Base-by-base conservation (phyloP, 2,113 vertebrate genomes). In the Poecilia latipinna region DNA sequence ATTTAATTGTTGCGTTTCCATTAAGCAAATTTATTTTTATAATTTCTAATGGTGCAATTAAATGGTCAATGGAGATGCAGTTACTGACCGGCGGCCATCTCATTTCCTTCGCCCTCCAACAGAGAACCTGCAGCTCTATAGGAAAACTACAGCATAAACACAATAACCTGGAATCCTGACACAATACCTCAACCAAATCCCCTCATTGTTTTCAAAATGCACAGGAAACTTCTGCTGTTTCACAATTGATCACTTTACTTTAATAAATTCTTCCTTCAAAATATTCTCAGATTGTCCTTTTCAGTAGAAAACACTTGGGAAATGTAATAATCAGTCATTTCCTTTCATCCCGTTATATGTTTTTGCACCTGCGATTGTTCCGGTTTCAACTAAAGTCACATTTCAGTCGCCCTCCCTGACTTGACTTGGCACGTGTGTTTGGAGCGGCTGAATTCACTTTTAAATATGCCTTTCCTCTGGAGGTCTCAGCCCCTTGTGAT, bases 391-490 rank as follows among this genome's bases (percentile, higher is more conserved):
- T 82, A 60, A 73, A 79, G 24, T 28, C 60, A 39, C 26, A n/a
- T 80, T 57, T 79, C 77, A 65, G 62, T 69, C 70, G 37, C 48
- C 82, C 61, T 70, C 68, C 61, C 62, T 15, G 51, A 70, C 76
- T 84, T 76, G 65, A n/a, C 70, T 75, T 66, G 73, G 78, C 87
- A 78, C 67, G 24, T 77, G 78, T 71, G 67, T 86, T 88, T 22
- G 61, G 57, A 83, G 83, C 70, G 68, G 48, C 80, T 89, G 80
- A 90, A 90, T 91, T 90, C 87, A 84, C 84, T 89, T 93, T 91
- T 89, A 91, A 93, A 92, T 84, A 80, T 87, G 80, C 79, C 89
- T 90, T 92, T 88, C 77, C 87, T 89, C 86, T 63, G 70, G 90
- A 89, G 79, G 86, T 91, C 82, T 65, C 77, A 86, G 84, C 86